Conservation (phyloP, 2,113 vertebrate species). For the Stegostoma tigrinum region DNA sequence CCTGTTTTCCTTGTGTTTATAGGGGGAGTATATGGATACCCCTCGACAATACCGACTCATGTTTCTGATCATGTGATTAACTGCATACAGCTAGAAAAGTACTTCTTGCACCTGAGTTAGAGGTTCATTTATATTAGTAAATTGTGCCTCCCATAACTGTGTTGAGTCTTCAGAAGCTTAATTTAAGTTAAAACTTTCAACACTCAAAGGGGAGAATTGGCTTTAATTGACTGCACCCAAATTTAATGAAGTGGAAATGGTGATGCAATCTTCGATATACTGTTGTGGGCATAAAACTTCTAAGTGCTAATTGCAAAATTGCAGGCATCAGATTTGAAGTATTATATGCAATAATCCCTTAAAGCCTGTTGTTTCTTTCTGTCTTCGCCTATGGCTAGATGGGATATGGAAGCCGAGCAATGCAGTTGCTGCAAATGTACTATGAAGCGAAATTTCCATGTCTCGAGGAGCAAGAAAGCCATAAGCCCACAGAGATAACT, state of each 20-base stretch:
- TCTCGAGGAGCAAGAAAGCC: constrained; percentile 67
- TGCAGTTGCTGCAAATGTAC: constrained; percentile 85
- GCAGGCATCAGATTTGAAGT: not conserved
- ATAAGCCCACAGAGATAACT: constrained; percentile 62
- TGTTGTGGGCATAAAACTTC: not conserved
- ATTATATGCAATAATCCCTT: not conserved
- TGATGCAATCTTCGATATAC: not conserved
- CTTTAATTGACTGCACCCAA: not conserved
- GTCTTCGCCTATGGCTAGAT: constrained; percentile 60
- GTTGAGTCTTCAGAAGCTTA: not conserved
- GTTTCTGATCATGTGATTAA: not conserved
- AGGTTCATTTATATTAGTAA: not conserved
- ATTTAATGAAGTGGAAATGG: not conserved
- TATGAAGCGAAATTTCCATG: constrained; percentile 85
- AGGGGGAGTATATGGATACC: not conserved
- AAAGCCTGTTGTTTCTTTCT: not conserved
- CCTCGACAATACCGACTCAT: not conserved
- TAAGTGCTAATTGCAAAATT: constrained; percentile 4
- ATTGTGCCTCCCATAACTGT: not conserved
- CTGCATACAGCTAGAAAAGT: not conserved
- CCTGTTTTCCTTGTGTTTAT: not conserved
- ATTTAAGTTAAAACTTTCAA: not conserved
- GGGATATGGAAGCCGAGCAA: constrained; percentile 87
- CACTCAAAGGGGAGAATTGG: not conserved
- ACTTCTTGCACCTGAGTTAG: not conserved